Evolutionary conservation across 1,140 invertebrate genomes (phyloP), one percentile per base, ranked within the genome.

Genomic region (Drosophila prosaltans): DNA sequence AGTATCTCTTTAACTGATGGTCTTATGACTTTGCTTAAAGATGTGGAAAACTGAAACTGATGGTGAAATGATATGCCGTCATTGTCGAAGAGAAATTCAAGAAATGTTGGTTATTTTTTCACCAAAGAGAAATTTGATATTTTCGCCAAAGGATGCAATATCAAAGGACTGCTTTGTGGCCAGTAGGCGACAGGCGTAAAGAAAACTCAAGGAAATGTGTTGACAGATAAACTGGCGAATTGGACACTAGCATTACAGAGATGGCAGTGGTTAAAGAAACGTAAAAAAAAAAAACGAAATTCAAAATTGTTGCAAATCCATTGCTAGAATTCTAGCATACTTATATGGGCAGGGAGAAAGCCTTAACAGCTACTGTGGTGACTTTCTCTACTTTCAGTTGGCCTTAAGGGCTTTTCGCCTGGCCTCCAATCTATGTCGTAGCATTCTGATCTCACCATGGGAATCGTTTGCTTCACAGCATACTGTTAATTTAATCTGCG

Each of bases 401-500:
- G 43, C 54, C 68, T 69, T 63, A 45, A 74, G 74, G 74, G 54
- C 54, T 63, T 32, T 32, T 6, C 43, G 32, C 26, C 8, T 32
- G 45, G 26, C 5, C 21, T 24, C 24, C 41, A 64, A 65, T 45
- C 51, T 26, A 39, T 67, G 63, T 60, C 32, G 59, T 45, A 64
- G 51, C 55, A 48, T 10, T 54, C 61, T 79, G 75, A 83, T 77
- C 83, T 72, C 80, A 84, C 80, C 84, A 89, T 80, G 69, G 65
- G 57, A 69, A 69, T 69, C 76, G 43, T 80, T 55, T 48, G 41
- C 48, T 36, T 75, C 77, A 65, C 74, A 78, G 81, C 21, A 69
- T 65, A 43, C 90, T 91, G 90, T 90, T 91, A 91, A 88, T 81
- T 84, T 81, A 88, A 91, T 91, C 76, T 89, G 55, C 65, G 51